phyloP scores from a whole-genome alignment of 2,113 vertebrate genomes.

The Astur gentilis region DNA sequence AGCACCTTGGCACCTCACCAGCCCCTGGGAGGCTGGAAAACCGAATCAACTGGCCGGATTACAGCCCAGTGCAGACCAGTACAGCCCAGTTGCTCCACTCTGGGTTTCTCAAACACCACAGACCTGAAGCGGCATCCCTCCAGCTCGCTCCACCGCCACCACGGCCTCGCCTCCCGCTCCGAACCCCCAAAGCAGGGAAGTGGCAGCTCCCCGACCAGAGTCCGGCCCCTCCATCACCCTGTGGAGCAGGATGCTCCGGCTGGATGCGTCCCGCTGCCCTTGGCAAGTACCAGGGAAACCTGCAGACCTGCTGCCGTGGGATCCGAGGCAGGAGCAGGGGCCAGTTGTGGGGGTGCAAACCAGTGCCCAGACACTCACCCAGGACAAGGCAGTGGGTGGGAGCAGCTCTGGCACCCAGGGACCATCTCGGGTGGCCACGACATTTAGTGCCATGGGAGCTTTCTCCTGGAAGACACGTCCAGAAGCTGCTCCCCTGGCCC shows the following conservation, averaged over 20 bases:
- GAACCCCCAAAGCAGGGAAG: fast-evolving
- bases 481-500: background rate
- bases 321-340: background rate
- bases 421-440: fast-evolving
- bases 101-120: background rate
- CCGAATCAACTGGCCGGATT: fast-evolving
- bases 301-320: background rate
- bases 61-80: background rate
- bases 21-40: background rate
- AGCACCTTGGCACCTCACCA: background rate
- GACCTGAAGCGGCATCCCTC: background rate
- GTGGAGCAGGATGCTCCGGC: fast-evolving
- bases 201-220: background rate
- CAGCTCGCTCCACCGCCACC: background rate
- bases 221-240: fast-evolving
- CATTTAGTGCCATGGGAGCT: fast-evolving
- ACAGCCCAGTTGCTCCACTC: background rate
- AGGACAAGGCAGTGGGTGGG: background rate
- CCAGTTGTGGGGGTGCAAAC: background rate
- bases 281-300: background rate
- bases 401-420: background rate
- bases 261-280: background rate
- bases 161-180: background rate
- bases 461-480: background rate
- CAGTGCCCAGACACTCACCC: background rate